phyloP scores from a whole-genome alignment of 2,113 vertebrate species.

The Psilopsiagon aymara region DNA sequence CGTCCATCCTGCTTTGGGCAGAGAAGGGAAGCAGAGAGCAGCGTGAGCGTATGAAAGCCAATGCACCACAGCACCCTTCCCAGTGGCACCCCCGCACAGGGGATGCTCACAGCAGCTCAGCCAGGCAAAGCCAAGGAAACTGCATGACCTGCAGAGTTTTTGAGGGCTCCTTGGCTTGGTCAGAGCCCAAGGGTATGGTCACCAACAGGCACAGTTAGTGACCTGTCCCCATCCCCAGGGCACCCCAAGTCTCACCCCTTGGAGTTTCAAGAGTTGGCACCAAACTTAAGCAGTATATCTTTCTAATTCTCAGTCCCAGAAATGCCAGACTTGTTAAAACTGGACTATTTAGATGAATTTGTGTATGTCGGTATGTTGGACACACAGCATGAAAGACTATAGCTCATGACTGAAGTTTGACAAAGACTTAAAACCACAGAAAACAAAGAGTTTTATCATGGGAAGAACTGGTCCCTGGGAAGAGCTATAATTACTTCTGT shows the following conservation, averaged over 20 bases:
- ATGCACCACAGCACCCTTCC: fast-evolving
- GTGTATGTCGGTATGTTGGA: neutral
- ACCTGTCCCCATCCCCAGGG: neutral
- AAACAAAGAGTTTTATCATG: conserved; percentile 8
- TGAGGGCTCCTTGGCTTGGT: neutral
- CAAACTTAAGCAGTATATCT: neutral
- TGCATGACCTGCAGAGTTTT: fast-evolving
- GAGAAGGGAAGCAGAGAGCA: neutral
- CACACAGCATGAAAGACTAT: neutral
- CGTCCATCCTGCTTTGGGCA: neutral
- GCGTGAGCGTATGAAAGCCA: neutral
- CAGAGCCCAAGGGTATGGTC: neutral
- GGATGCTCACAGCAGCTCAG: neutral
- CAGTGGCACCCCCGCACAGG: fast-evolving
- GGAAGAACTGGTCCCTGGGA: neutral
- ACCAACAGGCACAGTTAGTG: fast-evolving
- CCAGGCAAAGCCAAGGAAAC: neutral
- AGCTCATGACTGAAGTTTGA: neutral
- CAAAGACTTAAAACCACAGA: neutral
- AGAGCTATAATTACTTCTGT: neutral
- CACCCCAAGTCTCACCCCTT: neutral
- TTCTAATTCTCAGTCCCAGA: neutral
- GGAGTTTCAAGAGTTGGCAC: neutral
- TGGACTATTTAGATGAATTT: neutral
- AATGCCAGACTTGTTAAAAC: conserved; percentile 9